Percentiles rank a stretch among this genome's conserved stretches.
These are phyloP conservation scores for Chaenocephalus aceratus DNA, from an alignment of 2,113 vertebrate species.

Conservation along the genomic window DNA sequence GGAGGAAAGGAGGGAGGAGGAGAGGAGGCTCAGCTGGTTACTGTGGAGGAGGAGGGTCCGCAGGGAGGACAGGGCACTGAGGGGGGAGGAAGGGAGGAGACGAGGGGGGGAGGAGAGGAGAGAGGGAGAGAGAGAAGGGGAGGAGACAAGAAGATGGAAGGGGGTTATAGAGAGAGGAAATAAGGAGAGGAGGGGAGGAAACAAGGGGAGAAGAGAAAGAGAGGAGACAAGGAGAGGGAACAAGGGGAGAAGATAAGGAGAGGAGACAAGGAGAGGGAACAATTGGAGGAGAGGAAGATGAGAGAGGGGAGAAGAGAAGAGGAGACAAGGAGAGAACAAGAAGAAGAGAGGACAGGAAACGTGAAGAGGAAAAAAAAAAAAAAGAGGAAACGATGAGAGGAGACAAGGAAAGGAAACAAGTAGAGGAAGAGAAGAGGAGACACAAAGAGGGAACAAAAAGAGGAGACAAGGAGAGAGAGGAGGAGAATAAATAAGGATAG, in stretches of 20 bases:
- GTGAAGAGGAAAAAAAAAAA: background rate
- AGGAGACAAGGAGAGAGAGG: too few relatives aligned
- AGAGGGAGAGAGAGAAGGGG: background rate
- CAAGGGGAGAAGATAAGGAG: background rate
- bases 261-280: background rate
- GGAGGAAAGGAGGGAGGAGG: conserved; percentile 58
- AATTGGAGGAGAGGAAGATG: too few relatives aligned
- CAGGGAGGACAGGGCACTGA: conserved; percentile 76
- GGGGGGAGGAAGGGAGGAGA: background rate
- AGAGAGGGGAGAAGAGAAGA: background rate
- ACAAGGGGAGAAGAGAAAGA: background rate
- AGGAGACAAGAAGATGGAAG: background rate
- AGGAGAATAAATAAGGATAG: too few relatives aligned
- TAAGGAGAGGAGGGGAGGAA: background rate
- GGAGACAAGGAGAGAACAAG: too few relatives aligned
- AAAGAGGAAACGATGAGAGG: too few relatives aligned
- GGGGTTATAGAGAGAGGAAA: background rate
- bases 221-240: too few relatives aligned
- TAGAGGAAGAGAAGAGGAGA: too few relatives aligned
- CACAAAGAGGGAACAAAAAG: background rate
- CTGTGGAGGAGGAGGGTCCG: conserved; percentile 83
- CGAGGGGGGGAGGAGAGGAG: too few relatives aligned
- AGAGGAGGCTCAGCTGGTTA: conserved; percentile 83
- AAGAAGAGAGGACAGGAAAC: background rate
- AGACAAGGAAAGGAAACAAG: background rate